Evolutionary conservation across 2,113 vertebrate species (phyloP), one percentile per base, ranked within the genome.

Genomic region (Triplophysa siluroides): DNA sequence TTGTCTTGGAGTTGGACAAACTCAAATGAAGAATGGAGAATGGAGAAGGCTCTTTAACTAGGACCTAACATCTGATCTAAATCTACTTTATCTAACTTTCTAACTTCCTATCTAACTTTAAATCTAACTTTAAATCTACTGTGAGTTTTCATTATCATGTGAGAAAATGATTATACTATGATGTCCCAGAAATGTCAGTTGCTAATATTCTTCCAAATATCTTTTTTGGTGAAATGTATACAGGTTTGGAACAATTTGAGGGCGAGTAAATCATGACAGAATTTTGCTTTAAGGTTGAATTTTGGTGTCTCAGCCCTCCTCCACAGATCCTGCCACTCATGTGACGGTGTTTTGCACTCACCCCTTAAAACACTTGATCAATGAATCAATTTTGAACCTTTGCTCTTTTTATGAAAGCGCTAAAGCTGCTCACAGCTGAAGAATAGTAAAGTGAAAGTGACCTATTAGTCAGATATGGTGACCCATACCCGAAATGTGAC

Each of bases 381-480:
- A 85, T 84, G 63, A 80, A 87, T 88, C 71, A 80, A 85, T 87
- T 88, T 88, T 81, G 87, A 86, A 89, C 86, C 86, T 82, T 86
- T 90, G 18, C 11, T 86, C 0, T 79, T 82, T 89, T 83, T 56
- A 86, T 83, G 80, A 87, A 84, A 85, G 82, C 83, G 78, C 10
- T 71, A 78, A 0, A 87, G 47, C 76, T 74, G 63, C 62, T 66
- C 21, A 64, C 54, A 66, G 58, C 50, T 52, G 4, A 24, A 76
- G 85, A 89, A 91, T 45, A 80, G 82, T 86, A n/a, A n/a, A n/a
- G n/a, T n/a, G n/a, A n/a, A n/a, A n/a, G n/a, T n/a, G n/a, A n/a
- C n/a, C n/a, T n/a, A n/a, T n/a, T n/a, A n/a, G n/a, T n/a, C n/a
- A n/a, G n/a, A n/a, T n/a, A n/a, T n/a, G n/a, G n/a, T n/a, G n/a